Evolutionary conservation across 1,140 invertebrate species (phyloP).

Genomic region (Brachionus manjavacas): DNA sequence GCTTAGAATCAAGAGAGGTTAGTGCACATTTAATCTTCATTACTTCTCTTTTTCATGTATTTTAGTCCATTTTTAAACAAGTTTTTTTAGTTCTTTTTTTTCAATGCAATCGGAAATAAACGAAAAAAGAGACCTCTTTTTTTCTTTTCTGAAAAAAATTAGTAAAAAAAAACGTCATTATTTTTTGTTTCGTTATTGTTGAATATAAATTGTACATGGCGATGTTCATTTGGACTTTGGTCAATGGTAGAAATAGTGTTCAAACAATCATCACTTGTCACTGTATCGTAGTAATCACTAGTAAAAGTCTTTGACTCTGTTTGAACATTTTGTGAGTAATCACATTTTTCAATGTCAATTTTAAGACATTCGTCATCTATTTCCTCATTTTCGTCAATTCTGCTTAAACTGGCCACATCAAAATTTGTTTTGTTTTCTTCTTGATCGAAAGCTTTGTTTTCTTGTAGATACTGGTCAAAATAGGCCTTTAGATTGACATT

Average conservation of each 20-base stretch:
- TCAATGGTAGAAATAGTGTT: too few relatives aligned
- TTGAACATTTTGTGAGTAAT: neutral
- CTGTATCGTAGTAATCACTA: conserved; percentile 11
- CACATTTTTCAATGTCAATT: conserved; percentile 10
- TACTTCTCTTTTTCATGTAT: too few relatives aligned
- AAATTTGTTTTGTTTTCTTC: neutral
- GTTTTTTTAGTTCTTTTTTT: neutral
- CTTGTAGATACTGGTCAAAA: neutral
- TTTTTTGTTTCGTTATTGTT: neutral
- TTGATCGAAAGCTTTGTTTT: neutral
- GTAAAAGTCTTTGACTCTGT: neutral
- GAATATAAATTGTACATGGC: neutral
- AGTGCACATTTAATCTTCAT: too few relatives aligned
- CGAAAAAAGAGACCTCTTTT: neutral
- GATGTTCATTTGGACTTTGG: neutral
- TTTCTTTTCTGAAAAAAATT: neutral
- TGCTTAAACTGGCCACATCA: neutral
- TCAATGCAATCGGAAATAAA: too few relatives aligned
- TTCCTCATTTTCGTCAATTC: neutral
- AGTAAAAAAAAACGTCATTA: neutral
- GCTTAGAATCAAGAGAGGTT: too few relatives aligned
- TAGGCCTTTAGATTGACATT: neutral
- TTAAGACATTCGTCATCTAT: conserved; percentile 3
- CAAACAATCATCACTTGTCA: neutral
- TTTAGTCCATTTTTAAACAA: too few relatives aligned